These are phyloP conservation scores for Dendrocincla fuliginosa DNA, from an alignment of 2,797 vertebrate genomes.

Conservation along the genomic window DNA sequence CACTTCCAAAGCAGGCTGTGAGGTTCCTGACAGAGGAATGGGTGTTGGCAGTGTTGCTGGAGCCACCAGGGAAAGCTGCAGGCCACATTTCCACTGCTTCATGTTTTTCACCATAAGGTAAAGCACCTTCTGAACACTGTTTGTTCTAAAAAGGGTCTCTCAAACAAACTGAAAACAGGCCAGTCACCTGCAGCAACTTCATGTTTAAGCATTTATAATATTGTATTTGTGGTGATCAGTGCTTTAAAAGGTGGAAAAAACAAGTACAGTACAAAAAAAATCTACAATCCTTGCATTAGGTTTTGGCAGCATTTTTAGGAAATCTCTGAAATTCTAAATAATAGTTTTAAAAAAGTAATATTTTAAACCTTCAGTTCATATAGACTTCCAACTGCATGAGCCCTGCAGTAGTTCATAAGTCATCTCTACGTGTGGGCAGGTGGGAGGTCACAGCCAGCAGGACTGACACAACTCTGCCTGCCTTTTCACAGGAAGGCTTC, in stretches of 20 bases:
- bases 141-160: background rate
- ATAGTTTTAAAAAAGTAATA: background rate
- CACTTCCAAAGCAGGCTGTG: background rate
- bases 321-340: background rate
- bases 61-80: conserved; percentile 37
- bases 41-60: conserved; percentile 15
- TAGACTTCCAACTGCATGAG: background rate
- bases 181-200: background rate
- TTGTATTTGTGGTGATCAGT: background rate
- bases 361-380: background rate
- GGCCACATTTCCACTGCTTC: background rate
- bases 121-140: background rate
- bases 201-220: background rate
- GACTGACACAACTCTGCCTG: background rate
- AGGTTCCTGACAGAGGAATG: conserved; percentile 30
- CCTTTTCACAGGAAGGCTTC: background rate
- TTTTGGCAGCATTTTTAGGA: background rate
- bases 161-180: background rate
- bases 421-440: fast-evolving
- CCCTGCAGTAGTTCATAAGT: background rate
- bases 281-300: background rate
- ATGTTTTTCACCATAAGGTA: background rate
- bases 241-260: background rate
- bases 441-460: background rate
- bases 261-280: background rate